Base-by-base conservation (phyloP, 2,113 vertebrate genomes). In the Rafetus swinhoei region DNA sequence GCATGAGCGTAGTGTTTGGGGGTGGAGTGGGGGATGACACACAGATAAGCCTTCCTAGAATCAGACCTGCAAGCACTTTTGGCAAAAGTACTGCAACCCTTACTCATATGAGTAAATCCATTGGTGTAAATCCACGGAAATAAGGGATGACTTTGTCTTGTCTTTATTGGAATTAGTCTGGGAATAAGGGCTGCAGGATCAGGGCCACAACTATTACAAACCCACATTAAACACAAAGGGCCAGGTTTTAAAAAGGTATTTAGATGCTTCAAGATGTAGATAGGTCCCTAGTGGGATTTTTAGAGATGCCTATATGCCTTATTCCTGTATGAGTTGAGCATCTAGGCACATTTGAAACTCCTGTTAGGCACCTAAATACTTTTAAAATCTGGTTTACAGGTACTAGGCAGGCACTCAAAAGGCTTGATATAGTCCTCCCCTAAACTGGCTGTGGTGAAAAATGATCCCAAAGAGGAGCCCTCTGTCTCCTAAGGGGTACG, bases 391-490 rank as follows among this genome's bases (percentile, higher is more conserved):
- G 1, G 5, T 65, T 27, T 27, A 29, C 15, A 1, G 0, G 45
- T 60, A 15, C 27, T 22, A 89, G n/a, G 39, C 74, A 65, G 29
- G 53, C 0, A 0, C 35, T 24, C 9, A 19, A 25, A 87, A 50
- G 10, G 59, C 6, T 18, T 86, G 50, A 4, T 0, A 0, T 27
- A 53, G 13, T 5, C 2, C 10, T 65, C 3, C 1, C 3, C 29
- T 92, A 81, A 74, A 57, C 50, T 79, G 45, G 11, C 24, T 77
- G 39, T 25, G 22, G 24, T 45, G 39, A 77, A 22, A 45, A 25
- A 12, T 50, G 39, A 22, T 35, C 27, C 65, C 57, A 39, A 13
- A 1, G 2, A 85, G 8, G 22, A 65, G 9, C 39, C 74, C n/a
- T 24, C 65, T 72, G n/a, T n/a, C 18, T 35, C n/a, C n/a, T 45